Evolutionary conservation across 1,140 invertebrate genomes (phyloP).

Genomic region (Druon quercuslanigerum): DNA sequence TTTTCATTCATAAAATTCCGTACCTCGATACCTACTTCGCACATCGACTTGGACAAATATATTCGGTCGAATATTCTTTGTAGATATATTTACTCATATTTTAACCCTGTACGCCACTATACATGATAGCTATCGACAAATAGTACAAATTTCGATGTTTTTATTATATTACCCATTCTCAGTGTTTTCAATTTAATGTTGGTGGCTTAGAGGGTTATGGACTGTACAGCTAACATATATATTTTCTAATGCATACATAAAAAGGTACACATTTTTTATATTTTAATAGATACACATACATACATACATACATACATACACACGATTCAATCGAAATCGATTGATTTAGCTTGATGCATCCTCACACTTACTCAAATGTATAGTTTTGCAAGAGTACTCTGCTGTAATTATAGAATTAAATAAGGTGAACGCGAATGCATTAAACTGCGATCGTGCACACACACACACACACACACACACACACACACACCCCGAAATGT

Average conservation of each 20-base stretch:
- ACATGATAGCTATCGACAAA: background rate
- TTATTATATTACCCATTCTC: too few species aligned
- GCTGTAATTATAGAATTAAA: constrained; percentile 29
- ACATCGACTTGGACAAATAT: background rate
- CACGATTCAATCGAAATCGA: too few species aligned
- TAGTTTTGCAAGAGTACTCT: constrained; percentile 30
- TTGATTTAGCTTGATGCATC: background rate
- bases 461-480: too few species aligned
- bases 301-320: background rate
- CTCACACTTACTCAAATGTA: background rate
- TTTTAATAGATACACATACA: background rate
- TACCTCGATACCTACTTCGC: background rate
- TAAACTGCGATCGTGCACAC: constrained; percentile 51
- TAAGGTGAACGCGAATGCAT: constrained; percentile 47
- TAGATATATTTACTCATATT: background rate
- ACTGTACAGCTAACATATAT: too few species aligned
- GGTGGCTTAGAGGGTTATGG: too few species aligned
- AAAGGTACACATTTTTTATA: too few species aligned
- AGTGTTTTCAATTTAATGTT: too few species aligned
- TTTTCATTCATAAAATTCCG: constrained; percentile 10
- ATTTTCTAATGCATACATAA: too few species aligned
- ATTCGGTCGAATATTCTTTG: background rate
- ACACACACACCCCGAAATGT: constrained; percentile 37
- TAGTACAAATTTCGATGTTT: background rate
- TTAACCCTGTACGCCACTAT: too few species aligned